Evolutionary conservation across 2,797 vertebrate species (phyloP), one percentile per base, ranked within the genome.

Genomic region (Lycodopsis pacificus): DNA sequence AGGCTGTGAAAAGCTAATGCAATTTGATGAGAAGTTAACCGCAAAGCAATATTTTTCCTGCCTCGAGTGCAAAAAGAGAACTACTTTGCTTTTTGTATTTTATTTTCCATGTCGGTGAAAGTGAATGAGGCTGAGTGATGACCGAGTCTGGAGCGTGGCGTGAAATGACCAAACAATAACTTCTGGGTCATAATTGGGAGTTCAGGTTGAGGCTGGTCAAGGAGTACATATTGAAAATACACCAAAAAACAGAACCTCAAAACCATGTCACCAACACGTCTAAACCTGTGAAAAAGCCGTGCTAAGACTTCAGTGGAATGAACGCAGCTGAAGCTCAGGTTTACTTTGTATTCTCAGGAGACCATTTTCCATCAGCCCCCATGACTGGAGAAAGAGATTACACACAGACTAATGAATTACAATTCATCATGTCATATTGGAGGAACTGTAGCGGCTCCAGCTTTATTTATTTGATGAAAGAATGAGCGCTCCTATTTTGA

Each of bases 11-110:
- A 94, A 91, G 79, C 84, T 91, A 91, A 94, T 93, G 82, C 90
- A 92, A 92, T 93, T 92, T 93, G 90, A 94, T 92, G 92, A 89
- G 86, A 91, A 92, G 90, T 92, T 92, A 91, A 93, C 89, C 49
- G 87, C 88, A 89, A 91, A 93, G 91, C 88, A 92, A 93, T 91
- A 91, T 92, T 91, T 90, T 90, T 84, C 86, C 68, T 86, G 90
- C 89, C 77, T 93, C 88, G 38, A 69, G 66, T 83, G 56, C 65
- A 71, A 79, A 79, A 83, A 76, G 32, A 77, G 20, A 79, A 85
- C 73, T 86, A 84, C 54, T 91, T 91, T 92, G 64, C 74, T 87
- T 76, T 84, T 77, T 72, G 51, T 27, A 5, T 7, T 32, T 32
- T 32, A 32, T 32, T 32, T 34, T 34, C 40, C 15, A 5, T 66